Percentiles rank a stretch among this genome's conserved stretches.
Conservation (phyloP, 2,113 vertebrate species). For the Sapayoa aenigma region DNA sequence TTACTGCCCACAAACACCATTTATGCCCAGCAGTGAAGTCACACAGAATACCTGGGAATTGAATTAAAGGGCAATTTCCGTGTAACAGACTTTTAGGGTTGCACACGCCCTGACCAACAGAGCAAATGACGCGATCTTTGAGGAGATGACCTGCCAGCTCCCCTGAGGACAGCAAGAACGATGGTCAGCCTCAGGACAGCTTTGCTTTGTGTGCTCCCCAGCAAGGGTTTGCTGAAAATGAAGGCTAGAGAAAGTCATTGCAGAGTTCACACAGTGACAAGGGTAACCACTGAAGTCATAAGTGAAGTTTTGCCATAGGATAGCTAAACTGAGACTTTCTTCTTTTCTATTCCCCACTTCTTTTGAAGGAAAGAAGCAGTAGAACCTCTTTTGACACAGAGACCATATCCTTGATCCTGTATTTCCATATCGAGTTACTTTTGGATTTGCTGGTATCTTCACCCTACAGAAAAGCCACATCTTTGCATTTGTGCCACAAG, state of each 20-base stretch:
- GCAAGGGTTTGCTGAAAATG: background rate
- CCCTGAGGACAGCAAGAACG: background rate
- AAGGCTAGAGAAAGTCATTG: background rate
- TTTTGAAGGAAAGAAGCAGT: background rate
- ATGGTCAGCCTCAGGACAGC: background rate
- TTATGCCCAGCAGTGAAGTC: background rate
- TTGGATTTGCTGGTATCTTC: background rate
- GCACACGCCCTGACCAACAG: background rate
- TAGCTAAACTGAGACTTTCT: background rate
- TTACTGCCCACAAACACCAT: background rate
- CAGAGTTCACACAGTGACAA: background rate
- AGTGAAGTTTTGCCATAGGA: background rate
- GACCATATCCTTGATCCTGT: background rate
- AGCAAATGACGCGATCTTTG: background rate
- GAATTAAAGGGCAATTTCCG: conserved; percentile 22
- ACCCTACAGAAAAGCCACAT: background rate
- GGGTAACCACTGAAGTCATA: background rate
- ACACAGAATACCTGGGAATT: background rate
- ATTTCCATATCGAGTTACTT: background rate
- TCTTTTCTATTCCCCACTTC: background rate
- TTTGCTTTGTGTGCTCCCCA: background rate
- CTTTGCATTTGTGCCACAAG: background rate
- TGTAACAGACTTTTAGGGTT: background rate
- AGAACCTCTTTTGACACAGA: background rate
- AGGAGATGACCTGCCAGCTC: background rate